Base-by-base conservation (phyloP, 2,888 invertebrate species). In the Ennomos erosarius region DNA sequence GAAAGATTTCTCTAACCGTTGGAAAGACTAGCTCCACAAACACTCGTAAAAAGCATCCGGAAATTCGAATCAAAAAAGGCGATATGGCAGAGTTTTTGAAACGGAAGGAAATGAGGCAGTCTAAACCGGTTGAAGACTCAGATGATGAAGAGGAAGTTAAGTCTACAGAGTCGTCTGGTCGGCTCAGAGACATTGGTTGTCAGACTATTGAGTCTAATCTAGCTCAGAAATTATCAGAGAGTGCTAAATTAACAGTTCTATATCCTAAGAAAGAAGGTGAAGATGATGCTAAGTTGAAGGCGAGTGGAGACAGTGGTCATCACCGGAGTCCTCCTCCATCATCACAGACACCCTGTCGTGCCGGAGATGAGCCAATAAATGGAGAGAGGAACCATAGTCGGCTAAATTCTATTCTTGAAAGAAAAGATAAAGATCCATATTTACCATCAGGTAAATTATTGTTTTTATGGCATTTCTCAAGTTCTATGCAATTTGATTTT, bases 1-100 rank as follows among this genome's bases (percentile, higher is more conserved):
- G 81, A 1, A 91, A 90, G 76, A 60, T 82, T 36, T 67, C 85
- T 51, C 68, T 86, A 48, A 74, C 81, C 67, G 74, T 88, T 65
- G 74, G 87, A 64, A 90, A 90, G 70, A 79, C 76, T n/a, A 80
- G 76, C 64, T 82, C 80, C n/a, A 73, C 73, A 9, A 85, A 75
- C 67, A 69, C 80, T 13, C 81, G 83, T 26, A 88, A 85, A 70
- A 89, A 85, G 68, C 65, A 69, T 10, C 69, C 79, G 8, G 88
- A 88, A 43, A 69, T 88, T 13, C 72, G 78, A 55, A 84, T 91
- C 10, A 88, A 86, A 71, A 92, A 91, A 73, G 93, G 90, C 10
- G 92, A 92, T 52, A 91, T 91, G 90, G 87, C 88, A 0, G 92
- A 92, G 55, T 92, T 87, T 70, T 71, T 84, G 38, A 92, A 76